Base-by-base conservation (phyloP, 37 sponge, comb jelly and placozoan species). In the Spongia lamella region DNA sequence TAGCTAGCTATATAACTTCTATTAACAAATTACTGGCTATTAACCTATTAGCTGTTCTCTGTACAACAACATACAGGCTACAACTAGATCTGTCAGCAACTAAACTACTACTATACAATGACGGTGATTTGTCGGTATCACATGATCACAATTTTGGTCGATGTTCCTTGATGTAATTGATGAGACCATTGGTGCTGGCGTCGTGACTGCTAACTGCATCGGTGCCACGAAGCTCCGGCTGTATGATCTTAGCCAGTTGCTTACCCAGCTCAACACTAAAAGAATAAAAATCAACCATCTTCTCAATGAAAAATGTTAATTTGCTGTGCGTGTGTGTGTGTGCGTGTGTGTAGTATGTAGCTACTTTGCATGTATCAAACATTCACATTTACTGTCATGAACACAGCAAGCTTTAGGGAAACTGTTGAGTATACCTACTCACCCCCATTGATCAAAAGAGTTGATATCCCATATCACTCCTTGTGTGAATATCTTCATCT, bases 381-480 rank as follows among this genome's bases (percentile, higher is more conserved):
- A n/a, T n/a, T n/a, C n/a, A n/a, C n/a, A n/a, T n/a, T n/a, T n/a
- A n/a, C n/a, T n/a, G n/a, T n/a, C n/a, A n/a, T n/a, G n/a, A n/a
- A n/a, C n/a, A n/a, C n/a, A n/a, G n/a, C n/a, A n/a, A n/a, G n/a
- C n/a, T n/a, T n/a, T n/a, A n/a, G n/a, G n/a, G n/a, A n/a, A n/a
- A n/a, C n/a, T n/a, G n/a, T n/a, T 9, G 9, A 43, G 47, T 43
- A 43, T 13, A 13, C 47, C 5, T 9, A 62, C 91, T 85, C 66
- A 93, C 90, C 99, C 99, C 95, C 96, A 94, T 52, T 97, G 99
- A 60, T 97, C 99, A 72, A 85, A 97, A 14, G 95, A 94, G 63
- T 97, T 97, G 77, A 97, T 92, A 66, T 97, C 89, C 99, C 99
- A 97, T 22, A 97, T 89, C 30, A 90, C 94, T 27, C 99, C 99